Percentiles rank a stretch among this genome's conserved stretches.
Conservation (phyloP, 2,888 invertebrate species). For the Mimumesa dahlbomi region DNA sequence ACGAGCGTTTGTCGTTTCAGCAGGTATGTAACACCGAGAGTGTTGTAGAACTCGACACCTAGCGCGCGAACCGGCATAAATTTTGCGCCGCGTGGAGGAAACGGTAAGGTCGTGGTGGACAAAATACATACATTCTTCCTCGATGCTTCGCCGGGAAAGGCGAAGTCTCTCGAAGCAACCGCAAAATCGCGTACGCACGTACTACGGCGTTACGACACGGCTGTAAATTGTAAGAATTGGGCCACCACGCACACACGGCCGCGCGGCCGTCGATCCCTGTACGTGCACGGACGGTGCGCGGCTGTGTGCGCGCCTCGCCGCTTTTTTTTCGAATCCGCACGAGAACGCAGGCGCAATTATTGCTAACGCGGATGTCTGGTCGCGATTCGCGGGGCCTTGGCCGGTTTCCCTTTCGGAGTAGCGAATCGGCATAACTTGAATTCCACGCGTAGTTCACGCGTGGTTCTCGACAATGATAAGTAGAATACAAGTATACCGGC, state of each 20-base stretch:
- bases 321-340: slow-evolving; percentile 64
- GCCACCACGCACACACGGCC: slow-evolving; percentile 61
- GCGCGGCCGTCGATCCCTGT: too few relatives aligned
- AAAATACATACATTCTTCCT: slow-evolving; percentile 33
- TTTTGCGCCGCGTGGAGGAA: slow-evolving; percentile 29
- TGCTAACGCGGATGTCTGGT: slow-evolving; percentile 79
- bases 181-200: slow-evolving; percentile 60
- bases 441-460: slow-evolving; percentile 5
- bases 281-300: slow-evolving; percentile 29
- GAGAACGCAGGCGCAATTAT: slow-evolving; percentile 74
- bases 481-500: too few relatives aligned
- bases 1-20: slow-evolving; percentile 18
- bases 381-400: slow-evolving; percentile 77
- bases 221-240: slow-evolving; percentile 78
- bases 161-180: slow-evolving; percentile 29
- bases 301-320: slow-evolving; percentile 44
- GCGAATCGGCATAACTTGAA: slow-evolving; percentile 42
- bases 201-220: slow-evolving; percentile 72
- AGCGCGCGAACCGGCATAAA: slow-evolving; percentile 16
- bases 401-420: slow-evolving; percentile 76
- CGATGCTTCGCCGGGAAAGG: slow-evolving; percentile 23
- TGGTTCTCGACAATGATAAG: background rate
- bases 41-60: slow-evolving; percentile 29
- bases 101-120: slow-evolving; percentile 37
- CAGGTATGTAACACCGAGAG: slow-evolving; percentile 30